phyloP scores from a whole-genome alignment of 2,113 vertebrate genomes.

The Smithornis capensis region DNA sequence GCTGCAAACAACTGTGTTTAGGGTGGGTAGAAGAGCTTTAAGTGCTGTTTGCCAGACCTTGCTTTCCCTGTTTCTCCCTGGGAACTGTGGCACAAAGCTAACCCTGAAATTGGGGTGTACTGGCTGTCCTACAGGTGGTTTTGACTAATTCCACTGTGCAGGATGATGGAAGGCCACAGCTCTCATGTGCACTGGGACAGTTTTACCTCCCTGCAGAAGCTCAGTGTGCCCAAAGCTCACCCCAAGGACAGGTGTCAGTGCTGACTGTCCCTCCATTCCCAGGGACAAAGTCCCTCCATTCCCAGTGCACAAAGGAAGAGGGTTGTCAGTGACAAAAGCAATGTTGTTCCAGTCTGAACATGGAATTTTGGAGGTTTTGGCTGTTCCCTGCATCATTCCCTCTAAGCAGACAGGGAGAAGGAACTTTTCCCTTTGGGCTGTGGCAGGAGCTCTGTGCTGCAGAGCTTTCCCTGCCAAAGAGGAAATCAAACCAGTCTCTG shows the following conservation, averaged over 20 bases:
- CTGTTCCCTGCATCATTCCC: background rate
- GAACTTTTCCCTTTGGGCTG: background rate
- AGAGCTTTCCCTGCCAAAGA: background rate
- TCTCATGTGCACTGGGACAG: background rate
- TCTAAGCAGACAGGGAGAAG: background rate
- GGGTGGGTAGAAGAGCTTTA: background rate
- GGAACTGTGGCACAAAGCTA: background rate
- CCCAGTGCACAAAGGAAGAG: background rate
- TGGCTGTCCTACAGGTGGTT: background rate
- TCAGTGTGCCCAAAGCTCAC: rapidly evolving
- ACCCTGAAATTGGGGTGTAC: background rate
- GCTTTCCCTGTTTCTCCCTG: background rate
- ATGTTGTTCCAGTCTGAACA: rapidly evolving
- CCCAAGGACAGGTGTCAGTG: rapidly evolving
- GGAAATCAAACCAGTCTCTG: conserved; percentile 14
- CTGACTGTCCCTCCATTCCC: rapidly evolving
- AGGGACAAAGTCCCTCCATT: too few relatives aligned
- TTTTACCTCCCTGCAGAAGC: background rate
- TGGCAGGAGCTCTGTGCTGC: background rate
- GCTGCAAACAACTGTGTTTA: background rate
- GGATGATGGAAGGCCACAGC: background rate
- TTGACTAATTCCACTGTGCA: background rate
- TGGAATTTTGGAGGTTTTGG: background rate
- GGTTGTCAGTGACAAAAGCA: too few relatives aligned
- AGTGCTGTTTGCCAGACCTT: background rate